phyloP scores from a whole-genome alignment of 2,113 vertebrate genomes.

The Tupaia tana region DNA sequence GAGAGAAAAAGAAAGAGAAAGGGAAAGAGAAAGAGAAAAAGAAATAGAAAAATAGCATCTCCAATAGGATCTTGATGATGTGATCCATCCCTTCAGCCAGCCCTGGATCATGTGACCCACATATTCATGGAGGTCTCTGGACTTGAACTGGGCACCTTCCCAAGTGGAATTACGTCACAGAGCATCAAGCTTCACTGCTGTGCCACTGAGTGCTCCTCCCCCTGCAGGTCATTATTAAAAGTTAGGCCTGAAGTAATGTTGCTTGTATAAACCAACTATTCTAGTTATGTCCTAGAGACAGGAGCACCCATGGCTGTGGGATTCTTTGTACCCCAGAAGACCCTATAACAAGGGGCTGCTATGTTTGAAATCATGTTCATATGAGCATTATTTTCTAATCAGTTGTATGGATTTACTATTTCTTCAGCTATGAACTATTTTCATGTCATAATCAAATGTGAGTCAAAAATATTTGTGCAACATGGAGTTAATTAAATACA shows the following conservation, averaged over 20 bases:
- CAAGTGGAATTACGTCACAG: too few relatives aligned
- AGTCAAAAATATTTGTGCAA: constrained; percentile 26
- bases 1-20: too few relatives aligned
- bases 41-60: too few relatives aligned
- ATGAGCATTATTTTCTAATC: neutral
- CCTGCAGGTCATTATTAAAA: neutral
- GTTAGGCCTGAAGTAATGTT: neutral
- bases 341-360: neutral
- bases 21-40: too few relatives aligned
- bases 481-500: constrained; percentile 29
- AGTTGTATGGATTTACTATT: neutral
- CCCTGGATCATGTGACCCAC: too few relatives aligned
- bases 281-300: neutral
- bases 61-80: too few relatives aligned
- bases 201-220: too few relatives aligned
- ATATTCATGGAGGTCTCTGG: too few relatives aligned
- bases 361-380: neutral
- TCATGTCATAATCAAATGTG: neutral
- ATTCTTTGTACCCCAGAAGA: neutral
- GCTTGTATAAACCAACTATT: neutral
- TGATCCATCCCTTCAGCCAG: too few relatives aligned
- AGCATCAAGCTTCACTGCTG: too few relatives aligned
- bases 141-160: too few relatives aligned
- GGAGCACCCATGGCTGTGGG: neutral
- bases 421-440: constrained; percentile 8